phyloP scores from a whole-genome alignment of 2,113 vertebrate species.

The Andinoacara biseriatus region DNA sequence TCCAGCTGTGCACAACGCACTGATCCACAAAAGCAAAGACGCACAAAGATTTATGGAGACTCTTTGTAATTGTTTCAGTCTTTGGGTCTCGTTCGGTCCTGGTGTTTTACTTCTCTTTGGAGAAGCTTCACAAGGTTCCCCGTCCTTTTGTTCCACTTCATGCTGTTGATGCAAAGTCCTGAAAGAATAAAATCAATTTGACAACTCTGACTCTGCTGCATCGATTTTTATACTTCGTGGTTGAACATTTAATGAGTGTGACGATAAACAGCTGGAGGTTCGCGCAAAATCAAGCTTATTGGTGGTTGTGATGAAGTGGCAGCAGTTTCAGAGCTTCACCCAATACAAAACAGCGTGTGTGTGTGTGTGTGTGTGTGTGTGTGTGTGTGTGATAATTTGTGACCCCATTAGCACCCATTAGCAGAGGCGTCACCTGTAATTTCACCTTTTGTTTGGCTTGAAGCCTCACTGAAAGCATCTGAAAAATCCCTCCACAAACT shows the following conservation, averaged over 20 bases:
- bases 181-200: too few relatives aligned
- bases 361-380: neutral
- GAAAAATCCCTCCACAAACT: neutral
- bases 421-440: neutral
- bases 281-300: neutral
- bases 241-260: neutral
- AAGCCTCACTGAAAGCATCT: constrained; percentile 26
- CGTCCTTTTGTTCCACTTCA: too few relatives aligned
- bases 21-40: too few relatives aligned
- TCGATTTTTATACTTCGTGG: neutral
- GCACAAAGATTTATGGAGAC: too few relatives aligned
- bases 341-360: neutral
- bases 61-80: too few relatives aligned
- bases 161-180: too few relatives aligned
- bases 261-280: neutral
- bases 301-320: neutral
- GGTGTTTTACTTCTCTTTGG: too few relatives aligned
- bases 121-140: too few relatives aligned
- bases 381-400: neutral
- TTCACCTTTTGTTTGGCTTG: constrained; percentile 39
- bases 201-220: neutral
- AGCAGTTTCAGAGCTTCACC: neutral
- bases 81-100: too few relatives aligned
- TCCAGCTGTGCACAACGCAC: neutral
- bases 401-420: constrained; percentile 43